phyloP scores from a whole-genome alignment of 2,797 vertebrate species.

The Enteromius unitaeniatus region DNA sequence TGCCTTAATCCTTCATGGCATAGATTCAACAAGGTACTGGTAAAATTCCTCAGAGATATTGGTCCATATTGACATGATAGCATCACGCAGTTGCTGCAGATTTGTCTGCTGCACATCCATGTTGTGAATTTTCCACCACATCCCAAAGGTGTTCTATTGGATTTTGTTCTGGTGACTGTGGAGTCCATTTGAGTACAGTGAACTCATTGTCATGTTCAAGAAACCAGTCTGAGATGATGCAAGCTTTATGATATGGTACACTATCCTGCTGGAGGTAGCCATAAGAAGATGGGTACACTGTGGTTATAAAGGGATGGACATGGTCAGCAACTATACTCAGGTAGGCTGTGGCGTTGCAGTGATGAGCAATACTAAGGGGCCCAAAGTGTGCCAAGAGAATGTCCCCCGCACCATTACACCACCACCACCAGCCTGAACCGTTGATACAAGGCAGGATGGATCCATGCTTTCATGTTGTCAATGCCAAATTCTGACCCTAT shows the following conservation, averaged over 20 bases:
- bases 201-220: not conserved
- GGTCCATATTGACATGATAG: constrained; percentile 51
- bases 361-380: not conserved
- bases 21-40: not conserved
- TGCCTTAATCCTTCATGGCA: not conserved
- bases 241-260: not conserved
- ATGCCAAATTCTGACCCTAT: not conserved
- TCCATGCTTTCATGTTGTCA: not conserved
- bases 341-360: not conserved
- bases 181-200: not conserved
- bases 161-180: constrained; percentile 49
- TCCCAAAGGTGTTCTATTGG: constrained; percentile 27
- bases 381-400: not conserved
- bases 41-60: not conserved
- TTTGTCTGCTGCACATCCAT: constrained; percentile 71
- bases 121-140: constrained; percentile 63
- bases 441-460: not conserved
- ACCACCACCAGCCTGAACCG: not conserved
- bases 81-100: constrained; percentile 65
- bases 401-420: not conserved
- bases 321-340: constrained; percentile 11
- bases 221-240: constrained; percentile 30
- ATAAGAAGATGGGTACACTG: constrained; percentile 60
- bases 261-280: constrained; percentile 64
- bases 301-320: constrained; percentile 57